Conservation (phyloP, 2,113 vertebrate genomes). For the Lampris megalopsis region DNA sequence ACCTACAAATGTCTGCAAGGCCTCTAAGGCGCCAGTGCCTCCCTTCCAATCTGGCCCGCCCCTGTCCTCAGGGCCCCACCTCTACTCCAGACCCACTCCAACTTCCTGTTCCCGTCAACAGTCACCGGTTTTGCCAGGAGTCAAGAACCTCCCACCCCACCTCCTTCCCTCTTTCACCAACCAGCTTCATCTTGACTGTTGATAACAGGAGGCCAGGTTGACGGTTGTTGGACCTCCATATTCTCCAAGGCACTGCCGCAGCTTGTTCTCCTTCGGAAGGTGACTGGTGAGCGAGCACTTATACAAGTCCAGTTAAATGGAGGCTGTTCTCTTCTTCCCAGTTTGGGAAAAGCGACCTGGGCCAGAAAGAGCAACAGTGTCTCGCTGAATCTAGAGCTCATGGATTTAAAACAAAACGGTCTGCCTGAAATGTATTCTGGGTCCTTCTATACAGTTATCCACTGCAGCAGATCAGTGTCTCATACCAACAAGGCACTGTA, state of each 20-base stretch:
- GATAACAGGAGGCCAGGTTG: slow-evolving; percentile 41
- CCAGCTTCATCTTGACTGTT: slow-evolving; percentile 41
- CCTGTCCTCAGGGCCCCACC: slow-evolving; percentile 29
- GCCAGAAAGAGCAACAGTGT: slow-evolving; percentile 28
- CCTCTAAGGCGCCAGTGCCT: slow-evolving; percentile 27
- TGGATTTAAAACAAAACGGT: not conserved
- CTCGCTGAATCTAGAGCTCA: slow-evolving; percentile 5
- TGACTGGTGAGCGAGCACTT: slow-evolving; percentile 47
- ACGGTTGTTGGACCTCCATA: slow-evolving; percentile 44
- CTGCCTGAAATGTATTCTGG: slow-evolving; percentile 15
- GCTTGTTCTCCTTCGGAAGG: slow-evolving; percentile 17
- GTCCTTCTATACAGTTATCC: slow-evolving; percentile 31
- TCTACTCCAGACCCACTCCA: slow-evolving; percentile 44
- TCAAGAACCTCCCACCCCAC: slow-evolving; percentile 6
- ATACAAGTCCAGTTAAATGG: slow-evolving; percentile 31
- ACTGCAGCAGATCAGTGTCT: slow-evolving; percentile 48
- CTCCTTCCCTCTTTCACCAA: slow-evolving; percentile 43
- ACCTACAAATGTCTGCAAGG: slow-evolving; percentile 28
- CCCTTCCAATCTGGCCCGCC: slow-evolving; percentile 43
- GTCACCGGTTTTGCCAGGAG: slow-evolving; percentile 66
- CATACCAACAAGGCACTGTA: slow-evolving; percentile 4
- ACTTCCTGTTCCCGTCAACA: slow-evolving; percentile 43
- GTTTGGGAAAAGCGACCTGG: slow-evolving; percentile 41
- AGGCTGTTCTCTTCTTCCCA: slow-evolving; percentile 45
- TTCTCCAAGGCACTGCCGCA: slow-evolving; percentile 25